Evolutionary conservation across 2,888 invertebrate species (phyloP).

Genomic region (Protonemura montana): DNA sequence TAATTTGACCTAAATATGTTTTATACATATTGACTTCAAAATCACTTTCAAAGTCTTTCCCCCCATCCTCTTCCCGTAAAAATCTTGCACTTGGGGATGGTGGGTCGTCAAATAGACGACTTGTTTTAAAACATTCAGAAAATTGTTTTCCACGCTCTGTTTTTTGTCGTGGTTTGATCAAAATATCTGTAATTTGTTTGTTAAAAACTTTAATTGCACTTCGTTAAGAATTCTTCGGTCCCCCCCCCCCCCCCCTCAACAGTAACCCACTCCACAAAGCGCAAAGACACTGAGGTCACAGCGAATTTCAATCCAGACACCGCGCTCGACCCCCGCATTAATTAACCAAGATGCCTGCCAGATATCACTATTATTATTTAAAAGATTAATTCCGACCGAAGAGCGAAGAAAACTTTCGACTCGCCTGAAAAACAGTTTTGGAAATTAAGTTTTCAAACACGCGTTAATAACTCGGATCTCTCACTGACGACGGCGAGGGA

Average conservation of each 20-base stretch:
- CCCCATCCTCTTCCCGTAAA: too few relatives aligned
- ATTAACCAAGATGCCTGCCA: background rate
- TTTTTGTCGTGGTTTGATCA: background rate
- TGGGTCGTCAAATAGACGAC: too few relatives aligned
- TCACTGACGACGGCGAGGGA: background rate
- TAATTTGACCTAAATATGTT: too few relatives aligned
- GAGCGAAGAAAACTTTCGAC: conserved; percentile 22
- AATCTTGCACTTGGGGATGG: too few relatives aligned
- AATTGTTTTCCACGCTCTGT: too few relatives aligned
- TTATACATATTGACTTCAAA: too few relatives aligned
- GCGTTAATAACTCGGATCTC: conserved; percentile 31
- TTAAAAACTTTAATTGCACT: background rate
- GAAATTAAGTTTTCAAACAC: conserved; percentile 43
- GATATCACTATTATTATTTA: conserved; percentile 7
- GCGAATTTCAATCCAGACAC: background rate
- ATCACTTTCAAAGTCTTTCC: too few relatives aligned
- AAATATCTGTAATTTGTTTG: background rate
- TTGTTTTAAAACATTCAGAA: too few relatives aligned
- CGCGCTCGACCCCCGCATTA: background rate
- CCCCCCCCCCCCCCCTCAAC: background rate
- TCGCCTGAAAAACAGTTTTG: conserved; percentile 23
- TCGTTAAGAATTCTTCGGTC: background rate
- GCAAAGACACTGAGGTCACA: background rate
- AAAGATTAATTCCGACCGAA: conserved; percentile 27
- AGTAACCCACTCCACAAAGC: background rate